Evolutionary conservation across 2,797 vertebrate genomes (phyloP).

Genomic region (Bovichtus diacanthus): DNA sequence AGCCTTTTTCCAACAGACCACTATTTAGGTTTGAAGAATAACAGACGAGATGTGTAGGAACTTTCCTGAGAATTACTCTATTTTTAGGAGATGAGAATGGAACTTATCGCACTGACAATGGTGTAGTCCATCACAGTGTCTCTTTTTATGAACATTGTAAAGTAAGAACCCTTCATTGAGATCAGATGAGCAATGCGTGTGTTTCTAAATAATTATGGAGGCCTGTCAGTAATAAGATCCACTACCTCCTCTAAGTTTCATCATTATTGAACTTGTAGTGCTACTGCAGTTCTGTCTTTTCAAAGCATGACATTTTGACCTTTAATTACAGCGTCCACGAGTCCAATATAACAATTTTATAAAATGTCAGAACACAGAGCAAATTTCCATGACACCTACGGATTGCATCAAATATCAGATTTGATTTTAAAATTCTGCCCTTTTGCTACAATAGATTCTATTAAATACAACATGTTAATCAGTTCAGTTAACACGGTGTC

Average conservation of each 20-base stretch:
- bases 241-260: neutral
- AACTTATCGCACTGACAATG: neutral
- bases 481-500: neutral
- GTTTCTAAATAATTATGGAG: neutral
- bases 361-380: neutral
- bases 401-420: neutral
- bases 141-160: neutral
- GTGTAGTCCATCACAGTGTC: neutral
- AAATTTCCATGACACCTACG: neutral
- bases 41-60: neutral
- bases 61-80: slow-evolving; percentile 15
- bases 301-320: neutral
- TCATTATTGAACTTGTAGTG: neutral
- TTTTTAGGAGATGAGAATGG: slow-evolving; percentile 6
- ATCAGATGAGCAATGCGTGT: neutral
- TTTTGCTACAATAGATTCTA: neutral
- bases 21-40: neutral
- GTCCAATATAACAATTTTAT: neutral
- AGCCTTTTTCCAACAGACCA: neutral
- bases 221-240: neutral
- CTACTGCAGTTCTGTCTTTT: neutral
- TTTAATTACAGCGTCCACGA: neutral
- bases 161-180: neutral
- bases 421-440: neutral
- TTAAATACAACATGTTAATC: neutral